Percentiles rank a stretch among this genome's conserved stretches.
Conservation (phyloP, 1,140 invertebrate species). For the Nasonia vitripennis region DNA sequence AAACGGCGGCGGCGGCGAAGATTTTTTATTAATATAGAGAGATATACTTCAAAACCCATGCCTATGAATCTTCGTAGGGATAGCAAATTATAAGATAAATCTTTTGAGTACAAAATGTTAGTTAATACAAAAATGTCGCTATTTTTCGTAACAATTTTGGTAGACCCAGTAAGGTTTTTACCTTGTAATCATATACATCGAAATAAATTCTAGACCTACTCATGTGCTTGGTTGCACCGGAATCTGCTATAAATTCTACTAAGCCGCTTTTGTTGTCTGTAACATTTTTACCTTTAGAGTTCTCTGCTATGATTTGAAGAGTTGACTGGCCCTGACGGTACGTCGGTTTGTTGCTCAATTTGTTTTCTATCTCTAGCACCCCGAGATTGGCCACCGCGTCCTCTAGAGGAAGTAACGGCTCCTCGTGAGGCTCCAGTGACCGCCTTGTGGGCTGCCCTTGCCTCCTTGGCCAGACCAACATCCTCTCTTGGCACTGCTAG, state of each 20-base stretch:
- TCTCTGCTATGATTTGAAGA: no score
- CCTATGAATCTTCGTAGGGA: constrained; percentile 26
- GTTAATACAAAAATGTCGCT: not conserved
- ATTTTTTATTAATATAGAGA: no score
- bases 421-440: no score
- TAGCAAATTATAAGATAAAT: constrained; percentile 25
- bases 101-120: constrained; percentile 3
- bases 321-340: no score
- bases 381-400: not conserved
- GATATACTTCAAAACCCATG: not conserved
- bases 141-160: not conserved
- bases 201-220: constrained; percentile 15
- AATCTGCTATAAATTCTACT: not conserved
- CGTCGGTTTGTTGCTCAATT: not conserved
- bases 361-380: no score
- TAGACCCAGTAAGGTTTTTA: not conserved
- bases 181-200: not conserved
- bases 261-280: not conserved
- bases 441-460: no score
- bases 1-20: no score
- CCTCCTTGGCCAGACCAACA: no score
- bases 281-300: not conserved
- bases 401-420: no score
- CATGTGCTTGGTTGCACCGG: constrained; percentile 13
- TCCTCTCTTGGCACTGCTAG: no score